These are phyloP conservation scores for Malurus splendens DNA, from an alignment of 2,797 vertebrate genomes.

Conservation along the genomic window DNA sequence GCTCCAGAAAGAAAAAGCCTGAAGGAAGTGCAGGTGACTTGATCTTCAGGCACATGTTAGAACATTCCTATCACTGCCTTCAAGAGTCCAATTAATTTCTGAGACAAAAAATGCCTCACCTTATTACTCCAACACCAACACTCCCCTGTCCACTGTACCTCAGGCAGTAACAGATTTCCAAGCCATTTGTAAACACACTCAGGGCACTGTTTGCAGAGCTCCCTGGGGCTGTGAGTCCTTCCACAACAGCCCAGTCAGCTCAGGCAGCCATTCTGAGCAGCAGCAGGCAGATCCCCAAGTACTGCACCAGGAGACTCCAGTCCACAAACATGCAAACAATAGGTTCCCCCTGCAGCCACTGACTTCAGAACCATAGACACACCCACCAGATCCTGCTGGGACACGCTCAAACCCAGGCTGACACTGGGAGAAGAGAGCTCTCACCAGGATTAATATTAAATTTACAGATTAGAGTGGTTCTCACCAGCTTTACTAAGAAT, in stretches of 20 bases:
- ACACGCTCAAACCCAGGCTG: background rate
- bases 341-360: background rate
- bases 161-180: background rate
- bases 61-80: background rate
- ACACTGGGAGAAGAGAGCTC: background rate
- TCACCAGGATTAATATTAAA: background rate
- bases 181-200: background rate
- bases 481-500: background rate
- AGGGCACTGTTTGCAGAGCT: background rate
- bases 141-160: background rate
- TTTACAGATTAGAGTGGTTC: background rate
- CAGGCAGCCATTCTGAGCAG: background rate
- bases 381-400: background rate
- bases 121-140: background rate
- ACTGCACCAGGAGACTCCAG: background rate
- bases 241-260: background rate
- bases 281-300: background rate
- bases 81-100: background rate
- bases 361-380: background rate
- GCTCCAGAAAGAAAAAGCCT: background rate
- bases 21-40: background rate
- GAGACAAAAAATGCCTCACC: background rate
- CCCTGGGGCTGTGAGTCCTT: background rate
- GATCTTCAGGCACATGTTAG: background rate
- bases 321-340: background rate